Evolutionary conservation across 1,140 invertebrate genomes (phyloP).

Genomic region (Laodelphax striatellus): DNA sequence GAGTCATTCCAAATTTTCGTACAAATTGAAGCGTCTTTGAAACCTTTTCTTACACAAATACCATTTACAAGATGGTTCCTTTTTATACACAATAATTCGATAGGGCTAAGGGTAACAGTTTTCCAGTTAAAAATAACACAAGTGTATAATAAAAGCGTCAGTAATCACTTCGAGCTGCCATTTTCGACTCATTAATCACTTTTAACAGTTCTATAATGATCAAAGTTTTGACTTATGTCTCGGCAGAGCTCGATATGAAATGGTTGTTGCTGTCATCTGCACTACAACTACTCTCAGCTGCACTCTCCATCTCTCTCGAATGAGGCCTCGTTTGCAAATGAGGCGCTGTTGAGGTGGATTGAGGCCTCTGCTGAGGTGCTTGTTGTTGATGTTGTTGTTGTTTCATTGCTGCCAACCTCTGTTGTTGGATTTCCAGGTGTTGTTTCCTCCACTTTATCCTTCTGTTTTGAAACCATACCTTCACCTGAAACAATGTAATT

Average conservation of each 20-base stretch:
- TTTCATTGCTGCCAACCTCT: constrained; percentile 64
- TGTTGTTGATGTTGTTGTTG: constrained; percentile 36
- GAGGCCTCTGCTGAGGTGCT: background rate
- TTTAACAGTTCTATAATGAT: too few relatives aligned
- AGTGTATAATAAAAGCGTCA: too few relatives aligned
- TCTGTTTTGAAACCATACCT: constrained; percentile 96
- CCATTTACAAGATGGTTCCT: too few relatives aligned
- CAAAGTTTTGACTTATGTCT: too few relatives aligned
- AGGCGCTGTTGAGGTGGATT: background rate
- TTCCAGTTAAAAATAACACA: too few relatives aligned
- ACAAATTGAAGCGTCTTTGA: too few relatives aligned
- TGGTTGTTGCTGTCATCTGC: constrained; percentile 6
- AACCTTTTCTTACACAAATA: too few relatives aligned
- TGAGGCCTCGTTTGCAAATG: background rate
- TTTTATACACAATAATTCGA: too few relatives aligned
- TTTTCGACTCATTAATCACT: too few relatives aligned
- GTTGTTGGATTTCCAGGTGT: constrained; percentile 81
- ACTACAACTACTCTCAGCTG: constrained; percentile 7
- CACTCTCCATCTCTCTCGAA: constrained; percentile 7
- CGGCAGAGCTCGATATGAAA: background rate
- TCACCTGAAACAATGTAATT: constrained; percentile 51
- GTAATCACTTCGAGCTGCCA: too few relatives aligned
- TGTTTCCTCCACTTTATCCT: constrained; percentile 94
- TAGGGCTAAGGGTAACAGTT: too few relatives aligned
- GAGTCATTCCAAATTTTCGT: too few relatives aligned